These are phyloP conservation scores for Datnioides undecimradiatus DNA, from an alignment of 2,113 vertebrate genomes.

Conservation along the genomic window DNA sequence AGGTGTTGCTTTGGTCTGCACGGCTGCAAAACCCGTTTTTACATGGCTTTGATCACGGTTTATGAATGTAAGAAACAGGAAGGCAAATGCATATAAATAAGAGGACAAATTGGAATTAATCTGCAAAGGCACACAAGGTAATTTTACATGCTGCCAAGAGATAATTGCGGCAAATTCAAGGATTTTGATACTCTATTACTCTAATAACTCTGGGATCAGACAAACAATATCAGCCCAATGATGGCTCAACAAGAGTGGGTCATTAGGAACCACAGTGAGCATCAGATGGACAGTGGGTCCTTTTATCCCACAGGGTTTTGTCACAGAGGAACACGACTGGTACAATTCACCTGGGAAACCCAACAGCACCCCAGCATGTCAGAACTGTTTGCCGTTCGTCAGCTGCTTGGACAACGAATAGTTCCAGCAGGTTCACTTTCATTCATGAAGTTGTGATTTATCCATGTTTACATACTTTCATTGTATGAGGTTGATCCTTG, in stretches of 20 bases:
- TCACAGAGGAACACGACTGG: not conserved
- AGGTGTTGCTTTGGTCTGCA: slow-evolving; percentile 12
- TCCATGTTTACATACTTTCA: too few relatives aligned
- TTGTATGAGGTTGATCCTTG: not conserved
- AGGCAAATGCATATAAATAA: not conserved
- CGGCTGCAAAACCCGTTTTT: slow-evolving; percentile 14
- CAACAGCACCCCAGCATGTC: not conserved
- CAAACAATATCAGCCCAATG: not conserved
- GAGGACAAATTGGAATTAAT: not conserved
- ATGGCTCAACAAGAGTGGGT: not conserved
- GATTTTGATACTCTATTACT: not conserved
- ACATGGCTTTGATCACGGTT: slow-evolving; percentile 37
- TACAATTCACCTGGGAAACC: not conserved
- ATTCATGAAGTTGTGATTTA: too few relatives aligned
- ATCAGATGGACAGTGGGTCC: not conserved
- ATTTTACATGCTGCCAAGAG: not conserved
- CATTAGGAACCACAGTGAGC: not conserved
- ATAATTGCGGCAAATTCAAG: not conserved
- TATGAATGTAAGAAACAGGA: not conserved
- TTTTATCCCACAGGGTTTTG: not conserved
- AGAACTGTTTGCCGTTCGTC: too few relatives aligned
- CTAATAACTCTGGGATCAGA: not conserved
- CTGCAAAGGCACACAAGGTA: not conserved
- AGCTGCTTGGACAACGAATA: too few relatives aligned
- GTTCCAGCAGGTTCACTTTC: too few relatives aligned